Conservation (phyloP, 2,888 invertebrate genomes). For the Dasypogon diadema region DNA sequence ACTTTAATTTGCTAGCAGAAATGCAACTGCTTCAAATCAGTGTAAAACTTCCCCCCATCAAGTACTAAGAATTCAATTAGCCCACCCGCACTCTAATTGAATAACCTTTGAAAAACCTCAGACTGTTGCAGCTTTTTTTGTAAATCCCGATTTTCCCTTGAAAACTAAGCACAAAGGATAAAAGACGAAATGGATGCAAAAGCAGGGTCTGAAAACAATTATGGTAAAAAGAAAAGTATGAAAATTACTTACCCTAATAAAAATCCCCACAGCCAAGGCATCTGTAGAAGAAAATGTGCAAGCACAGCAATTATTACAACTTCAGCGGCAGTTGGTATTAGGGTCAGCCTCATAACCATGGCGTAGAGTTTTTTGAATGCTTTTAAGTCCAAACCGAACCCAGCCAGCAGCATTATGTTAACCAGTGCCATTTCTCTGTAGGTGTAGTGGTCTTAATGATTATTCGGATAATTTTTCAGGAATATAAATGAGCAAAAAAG, state of each 20-base stretch:
- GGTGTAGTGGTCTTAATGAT: conserved; percentile 49
- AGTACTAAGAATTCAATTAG: background rate
- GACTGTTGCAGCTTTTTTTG: background rate
- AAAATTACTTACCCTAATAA: conserved; percentile 69
- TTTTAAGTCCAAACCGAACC: conserved; percentile 74
- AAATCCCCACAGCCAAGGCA: conserved; percentile 75
- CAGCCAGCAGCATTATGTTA: conserved; percentile 76
- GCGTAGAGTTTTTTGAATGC: conserved; percentile 72
- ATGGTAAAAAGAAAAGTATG: conserved; percentile 44
- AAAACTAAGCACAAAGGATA: background rate
- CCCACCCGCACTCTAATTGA: too few species aligned
- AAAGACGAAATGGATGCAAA: background rate
- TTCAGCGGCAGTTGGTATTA: conserved; percentile 74
- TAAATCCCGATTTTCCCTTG: background rate
- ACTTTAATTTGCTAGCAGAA: too few species aligned
- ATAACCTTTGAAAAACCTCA: too few species aligned
- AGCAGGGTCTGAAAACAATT: conserved; percentile 16
- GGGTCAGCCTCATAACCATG: conserved; percentile 72
- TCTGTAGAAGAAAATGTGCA: conserved; percentile 71
- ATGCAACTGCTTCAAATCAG: too few species aligned
- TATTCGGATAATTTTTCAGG: background rate
- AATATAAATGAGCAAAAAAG: background rate
- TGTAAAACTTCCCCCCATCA: too few species aligned
- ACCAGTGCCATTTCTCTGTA: conserved; percentile 74
- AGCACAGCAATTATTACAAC: conserved; percentile 70